Percentiles rank a stretch among this genome's conserved stretches.
phyloP scores from a whole-genome alignment of 2,888 invertebrate genomes.

The Glaucopsyche alexis region DNA sequence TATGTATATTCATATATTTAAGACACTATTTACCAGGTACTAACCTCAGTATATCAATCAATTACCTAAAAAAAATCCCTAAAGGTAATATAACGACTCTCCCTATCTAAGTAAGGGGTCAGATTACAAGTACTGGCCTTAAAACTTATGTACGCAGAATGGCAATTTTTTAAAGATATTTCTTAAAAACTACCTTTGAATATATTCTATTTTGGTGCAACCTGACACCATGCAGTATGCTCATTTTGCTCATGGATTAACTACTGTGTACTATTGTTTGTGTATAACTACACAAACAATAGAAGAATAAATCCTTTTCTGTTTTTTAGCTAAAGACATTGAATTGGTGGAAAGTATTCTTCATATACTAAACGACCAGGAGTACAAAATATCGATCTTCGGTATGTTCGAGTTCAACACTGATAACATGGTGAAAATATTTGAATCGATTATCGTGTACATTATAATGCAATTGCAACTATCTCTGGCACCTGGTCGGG shows the following conservation, averaged over 20 bases:
- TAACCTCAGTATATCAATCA: background rate
- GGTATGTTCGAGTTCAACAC: slow-evolving; percentile 31
- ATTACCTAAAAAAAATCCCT: no score
- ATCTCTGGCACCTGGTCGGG: slow-evolving; percentile 9
- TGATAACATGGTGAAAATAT: slow-evolving; percentile 15
- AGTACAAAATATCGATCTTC: slow-evolving; percentile 30
- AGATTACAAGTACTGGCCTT: no score
- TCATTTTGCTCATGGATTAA: no score
- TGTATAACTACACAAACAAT: no score
- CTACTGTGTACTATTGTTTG: no score
- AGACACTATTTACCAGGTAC: slow-evolving; percentile 50
- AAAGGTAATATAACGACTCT: no score
- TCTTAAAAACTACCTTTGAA: no score
- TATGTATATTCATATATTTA: slow-evolving; percentile 58
- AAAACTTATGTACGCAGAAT: no score
- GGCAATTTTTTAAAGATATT: no score
- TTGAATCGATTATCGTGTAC: slow-evolving; percentile 27
- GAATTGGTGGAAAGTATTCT: slow-evolving; percentile 26
- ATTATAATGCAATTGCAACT: slow-evolving; percentile 31
- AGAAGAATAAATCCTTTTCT: background rate
- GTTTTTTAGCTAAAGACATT: background rate
- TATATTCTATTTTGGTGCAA: no score
- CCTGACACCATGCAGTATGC: no score
- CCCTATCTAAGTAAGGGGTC: no score
- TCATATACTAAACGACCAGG: slow-evolving; percentile 19